Evolutionary conservation across 2,113 vertebrate species (phyloP).

Genomic region (Hassar affinis): DNA sequence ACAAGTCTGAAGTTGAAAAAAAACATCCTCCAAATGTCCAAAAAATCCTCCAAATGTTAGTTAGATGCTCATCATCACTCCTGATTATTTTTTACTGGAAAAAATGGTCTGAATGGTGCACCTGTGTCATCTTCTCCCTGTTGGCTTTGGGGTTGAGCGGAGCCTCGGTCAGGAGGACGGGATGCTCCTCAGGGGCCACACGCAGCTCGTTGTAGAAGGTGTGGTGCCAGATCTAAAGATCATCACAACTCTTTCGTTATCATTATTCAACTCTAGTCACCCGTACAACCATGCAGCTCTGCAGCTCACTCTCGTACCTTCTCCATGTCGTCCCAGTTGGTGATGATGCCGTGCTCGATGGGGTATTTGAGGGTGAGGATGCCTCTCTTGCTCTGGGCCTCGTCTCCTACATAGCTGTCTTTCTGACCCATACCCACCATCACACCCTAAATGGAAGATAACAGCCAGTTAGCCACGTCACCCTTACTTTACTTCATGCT

Average conservation of each 20-base stretch:
- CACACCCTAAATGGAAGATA: constrained; percentile 78
- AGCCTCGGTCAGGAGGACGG: constrained; percentile 88
- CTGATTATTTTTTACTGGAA: neutral
- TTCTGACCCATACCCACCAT: constrained; percentile 98
- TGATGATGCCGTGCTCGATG: constrained; percentile 94
- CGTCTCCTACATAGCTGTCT: constrained; percentile 92
- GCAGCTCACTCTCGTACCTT: constrained; percentile 76
- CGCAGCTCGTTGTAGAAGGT: constrained; percentile 95
- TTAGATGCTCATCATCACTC: neutral
- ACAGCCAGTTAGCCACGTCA: neutral
- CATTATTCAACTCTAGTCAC: neutral
- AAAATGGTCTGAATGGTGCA: constrained; percentile 29
- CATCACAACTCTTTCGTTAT: neutral
- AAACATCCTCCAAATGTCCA: neutral
- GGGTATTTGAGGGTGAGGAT: constrained; percentile 93
- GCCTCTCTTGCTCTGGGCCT: constrained; percentile 95
- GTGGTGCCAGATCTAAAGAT: constrained; percentile 90
- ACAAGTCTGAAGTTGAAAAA: neutral
- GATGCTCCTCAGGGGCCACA: constrained; percentile 89
- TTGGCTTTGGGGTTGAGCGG: constrained; percentile 95
- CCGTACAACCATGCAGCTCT: neutral
- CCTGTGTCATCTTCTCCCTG: constrained; percentile 96
- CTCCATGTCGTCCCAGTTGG: constrained; percentile 98
- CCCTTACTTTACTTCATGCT: neutral
- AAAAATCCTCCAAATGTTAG: neutral